A percentile compares a stretch with the other conserved stretches of the same genome.
phyloP scores from a whole-genome alignment of 2,797 vertebrate genomes.

The Thripadectes ignobilis region DNA sequence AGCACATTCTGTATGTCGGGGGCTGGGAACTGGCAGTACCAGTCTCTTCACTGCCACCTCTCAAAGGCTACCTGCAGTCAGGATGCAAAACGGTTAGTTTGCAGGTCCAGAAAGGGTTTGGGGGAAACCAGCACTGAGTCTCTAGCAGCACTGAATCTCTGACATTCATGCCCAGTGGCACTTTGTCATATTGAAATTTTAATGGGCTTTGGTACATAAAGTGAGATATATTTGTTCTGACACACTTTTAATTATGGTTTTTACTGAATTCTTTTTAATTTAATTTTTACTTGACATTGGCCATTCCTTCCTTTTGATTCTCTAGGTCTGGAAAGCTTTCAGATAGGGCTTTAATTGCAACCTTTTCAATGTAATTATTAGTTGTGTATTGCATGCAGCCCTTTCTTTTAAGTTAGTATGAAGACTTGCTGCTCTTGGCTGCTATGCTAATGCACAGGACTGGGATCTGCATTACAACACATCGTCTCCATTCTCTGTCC shows the following conservation, averaged over 20 bases:
- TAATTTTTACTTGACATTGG: not conserved
- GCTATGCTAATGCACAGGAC: not conserved
- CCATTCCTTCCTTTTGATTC: not conserved
- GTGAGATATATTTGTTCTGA: slow-evolving; percentile 25
- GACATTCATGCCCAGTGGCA: not conserved
- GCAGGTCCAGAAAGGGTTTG: not conserved
- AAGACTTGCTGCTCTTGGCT: not conserved
- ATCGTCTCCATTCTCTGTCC: not conserved
- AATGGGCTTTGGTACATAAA: slow-evolving; percentile 10
- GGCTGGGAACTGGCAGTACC: not conserved
- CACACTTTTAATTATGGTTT: slow-evolving; percentile 43
- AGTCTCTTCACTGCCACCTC: not conserved
- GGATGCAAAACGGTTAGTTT: not conserved
- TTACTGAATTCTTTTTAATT: slow-evolving; percentile 14
- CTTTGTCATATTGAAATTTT: not conserved
- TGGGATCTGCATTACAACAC: not conserved
- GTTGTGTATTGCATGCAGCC: not conserved
- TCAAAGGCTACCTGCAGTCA: not conserved
- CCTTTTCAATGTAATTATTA: slow-evolving; percentile 35
- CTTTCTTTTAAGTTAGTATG: not conserved
- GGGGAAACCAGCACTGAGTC: not conserved
- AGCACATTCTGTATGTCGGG: not conserved
- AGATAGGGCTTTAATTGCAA: slow-evolving; percentile 9
- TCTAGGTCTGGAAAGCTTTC: slow-evolving; percentile 1
- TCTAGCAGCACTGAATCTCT: not conserved